Evolutionary conservation across 2,797 vertebrate species (phyloP).

Genomic region (Tauraco hartlaubi): DNA sequence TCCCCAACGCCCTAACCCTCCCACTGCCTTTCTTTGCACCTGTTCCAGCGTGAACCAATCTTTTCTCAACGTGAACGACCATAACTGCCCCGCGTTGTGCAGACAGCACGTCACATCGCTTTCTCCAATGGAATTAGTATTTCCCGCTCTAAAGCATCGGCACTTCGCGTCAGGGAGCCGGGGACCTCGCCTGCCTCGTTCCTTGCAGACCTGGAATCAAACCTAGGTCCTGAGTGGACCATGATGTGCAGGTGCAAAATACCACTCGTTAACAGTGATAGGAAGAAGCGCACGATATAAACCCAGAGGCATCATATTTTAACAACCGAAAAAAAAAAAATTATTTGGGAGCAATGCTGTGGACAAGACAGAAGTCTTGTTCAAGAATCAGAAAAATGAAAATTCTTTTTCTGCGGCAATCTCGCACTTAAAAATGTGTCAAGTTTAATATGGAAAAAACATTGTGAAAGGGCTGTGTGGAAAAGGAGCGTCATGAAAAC

Average conservation of each 20-base stretch:
- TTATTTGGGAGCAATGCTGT: not conserved
- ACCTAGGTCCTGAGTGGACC: not conserved
- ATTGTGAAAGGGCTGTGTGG: not conserved
- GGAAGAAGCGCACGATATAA: not conserved
- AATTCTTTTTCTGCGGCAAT: not conserved
- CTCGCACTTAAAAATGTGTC: not conserved
- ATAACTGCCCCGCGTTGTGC: slow-evolving; percentile 42
- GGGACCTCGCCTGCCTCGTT: not conserved
- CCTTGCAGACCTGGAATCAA: not conserved
- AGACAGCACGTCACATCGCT: slow-evolving; percentile 32
- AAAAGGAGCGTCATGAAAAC: slow-evolving; percentile 20
- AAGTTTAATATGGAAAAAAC: not conserved
- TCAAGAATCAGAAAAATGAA: not conserved
- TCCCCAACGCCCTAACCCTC: slow-evolving; percentile 46
- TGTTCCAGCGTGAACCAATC: slow-evolving; percentile 69
- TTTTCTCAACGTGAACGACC: slow-evolving; percentile 49
- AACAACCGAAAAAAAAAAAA: not conserved
- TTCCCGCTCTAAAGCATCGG: not conserved
- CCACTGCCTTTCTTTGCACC: slow-evolving; percentile 60
- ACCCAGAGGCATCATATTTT: not conserved
- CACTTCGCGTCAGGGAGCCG: not conserved
- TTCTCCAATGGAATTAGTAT: slow-evolving; percentile 44
- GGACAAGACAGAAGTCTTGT: not conserved
- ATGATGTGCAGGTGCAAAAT: not conserved
- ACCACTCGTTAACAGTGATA: not conserved